phyloP scores from a whole-genome alignment of 2,113 vertebrate genomes.

The Eurypyga helias region DNA sequence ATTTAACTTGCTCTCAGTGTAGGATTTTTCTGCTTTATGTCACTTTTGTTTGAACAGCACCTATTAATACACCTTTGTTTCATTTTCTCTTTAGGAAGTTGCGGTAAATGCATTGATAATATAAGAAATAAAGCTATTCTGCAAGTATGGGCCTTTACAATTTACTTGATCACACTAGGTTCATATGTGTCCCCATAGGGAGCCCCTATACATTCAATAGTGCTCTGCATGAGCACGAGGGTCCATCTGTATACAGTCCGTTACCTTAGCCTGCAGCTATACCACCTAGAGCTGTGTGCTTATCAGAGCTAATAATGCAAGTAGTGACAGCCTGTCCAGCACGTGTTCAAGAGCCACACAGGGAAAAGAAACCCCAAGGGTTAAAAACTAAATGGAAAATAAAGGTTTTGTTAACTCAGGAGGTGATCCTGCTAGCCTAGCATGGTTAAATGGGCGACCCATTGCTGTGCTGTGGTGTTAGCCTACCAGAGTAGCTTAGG shows the following conservation, averaged over 20 bases:
- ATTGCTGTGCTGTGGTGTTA: neutral
- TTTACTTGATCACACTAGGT: neutral
- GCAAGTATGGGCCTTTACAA: neutral
- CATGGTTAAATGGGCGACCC: neutral
- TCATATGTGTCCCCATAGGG: conserved; percentile 38
- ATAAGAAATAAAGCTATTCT: neutral
- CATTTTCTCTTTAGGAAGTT: neutral
- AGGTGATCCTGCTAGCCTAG: neutral
- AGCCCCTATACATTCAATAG: conserved; percentile 36
- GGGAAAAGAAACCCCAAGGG: conserved; percentile 34
- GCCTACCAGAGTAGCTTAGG: neutral
- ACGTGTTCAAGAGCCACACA: neutral
- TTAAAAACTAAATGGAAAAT: neutral
- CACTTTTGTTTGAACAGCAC: neutral
- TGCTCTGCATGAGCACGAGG: conserved; percentile 24
- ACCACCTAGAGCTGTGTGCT: conserved; percentile 60
- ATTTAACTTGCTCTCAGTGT: neutral
- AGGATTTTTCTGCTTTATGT: neutral
- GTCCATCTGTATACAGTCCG: conserved; percentile 53
- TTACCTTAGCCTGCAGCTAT: conserved; percentile 59
- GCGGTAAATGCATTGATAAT: neutral
- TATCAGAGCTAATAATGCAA: conserved; percentile 48
- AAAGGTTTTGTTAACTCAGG: conserved; percentile 48
- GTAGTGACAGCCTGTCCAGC: conserved; percentile 57
- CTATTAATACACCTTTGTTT: neutral